phyloP scores from a whole-genome alignment of 2,797 vertebrate species.

The Psittacula derbiana region DNA sequence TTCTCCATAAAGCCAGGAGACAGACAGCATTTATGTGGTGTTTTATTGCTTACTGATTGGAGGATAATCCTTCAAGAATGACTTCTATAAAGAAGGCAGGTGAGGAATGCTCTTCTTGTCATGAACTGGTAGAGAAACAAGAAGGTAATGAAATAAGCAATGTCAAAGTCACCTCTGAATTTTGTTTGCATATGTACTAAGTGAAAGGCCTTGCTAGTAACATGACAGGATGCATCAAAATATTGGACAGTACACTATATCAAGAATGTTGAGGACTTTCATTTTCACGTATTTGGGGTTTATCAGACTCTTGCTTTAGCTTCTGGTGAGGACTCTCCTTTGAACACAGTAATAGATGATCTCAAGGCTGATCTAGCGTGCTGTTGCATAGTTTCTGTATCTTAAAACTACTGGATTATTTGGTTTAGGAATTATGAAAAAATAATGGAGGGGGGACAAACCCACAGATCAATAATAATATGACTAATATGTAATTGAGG shows the following conservation, averaged over 20 bases:
- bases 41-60: background rate
- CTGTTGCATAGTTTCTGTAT: background rate
- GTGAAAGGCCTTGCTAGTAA: background rate
- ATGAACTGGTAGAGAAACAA: background rate
- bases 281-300: background rate
- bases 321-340: background rate
- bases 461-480: background rate
- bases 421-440: background rate
- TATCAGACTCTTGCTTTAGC: background rate
- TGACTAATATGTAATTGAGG: background rate
- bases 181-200: background rate
- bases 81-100: background rate
- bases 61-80: background rate
- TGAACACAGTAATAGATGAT: background rate
- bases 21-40: background rate
- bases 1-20: background rate
- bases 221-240: background rate
- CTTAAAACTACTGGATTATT: background rate
- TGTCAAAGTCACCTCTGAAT: background rate
- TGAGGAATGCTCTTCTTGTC: background rate
- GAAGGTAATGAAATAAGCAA: background rate
- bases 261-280: background rate
- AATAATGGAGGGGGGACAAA: rapidly evolving
- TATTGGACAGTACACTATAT: background rate
- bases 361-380: background rate